Conservation (phyloP, 1,140 invertebrate genomes). For the Tetragnatha versicolor region DNA sequence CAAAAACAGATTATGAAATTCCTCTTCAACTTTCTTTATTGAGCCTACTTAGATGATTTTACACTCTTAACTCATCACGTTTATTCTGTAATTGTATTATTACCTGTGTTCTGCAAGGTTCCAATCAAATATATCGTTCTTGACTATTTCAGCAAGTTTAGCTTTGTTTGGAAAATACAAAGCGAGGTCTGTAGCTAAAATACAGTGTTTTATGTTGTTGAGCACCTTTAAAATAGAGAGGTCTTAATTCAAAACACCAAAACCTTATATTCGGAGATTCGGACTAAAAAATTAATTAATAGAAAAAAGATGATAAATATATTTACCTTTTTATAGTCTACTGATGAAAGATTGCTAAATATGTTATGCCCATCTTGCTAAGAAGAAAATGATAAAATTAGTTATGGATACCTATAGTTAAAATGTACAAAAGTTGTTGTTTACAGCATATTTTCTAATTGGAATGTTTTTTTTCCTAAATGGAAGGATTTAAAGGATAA, state of each 20-base stretch:
- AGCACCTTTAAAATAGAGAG: constrained; percentile 67
- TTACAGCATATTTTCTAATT: too few relatives aligned
- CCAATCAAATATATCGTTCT: constrained; percentile 72
- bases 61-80: too few relatives aligned
- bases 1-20: neutral
- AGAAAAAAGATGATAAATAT: neutral
- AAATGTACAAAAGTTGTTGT: too few relatives aligned
- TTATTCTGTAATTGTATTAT: too few relatives aligned
- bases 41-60: too few relatives aligned
- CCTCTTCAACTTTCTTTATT: neutral
- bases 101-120: constrained; percentile 71
- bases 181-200: constrained; percentile 83
- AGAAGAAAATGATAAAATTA: constrained; percentile 57
- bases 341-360: constrained; percentile 74
- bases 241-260: neutral
- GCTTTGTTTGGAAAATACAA: constrained; percentile 80
- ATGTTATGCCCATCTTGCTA: constrained; percentile 82
- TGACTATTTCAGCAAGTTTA: constrained; percentile 70
- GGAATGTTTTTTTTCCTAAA: too few relatives aligned
- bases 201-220: constrained; percentile 78
- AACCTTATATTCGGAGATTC: neutral
- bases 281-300: neutral
- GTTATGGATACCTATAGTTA: too few relatives aligned
- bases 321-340: constrained; percentile 76
- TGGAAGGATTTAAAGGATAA: too few relatives aligned